Evolutionary conservation across 2,888 invertebrate genomes (phyloP).

Genomic region (Phalera bucephala): DNA sequence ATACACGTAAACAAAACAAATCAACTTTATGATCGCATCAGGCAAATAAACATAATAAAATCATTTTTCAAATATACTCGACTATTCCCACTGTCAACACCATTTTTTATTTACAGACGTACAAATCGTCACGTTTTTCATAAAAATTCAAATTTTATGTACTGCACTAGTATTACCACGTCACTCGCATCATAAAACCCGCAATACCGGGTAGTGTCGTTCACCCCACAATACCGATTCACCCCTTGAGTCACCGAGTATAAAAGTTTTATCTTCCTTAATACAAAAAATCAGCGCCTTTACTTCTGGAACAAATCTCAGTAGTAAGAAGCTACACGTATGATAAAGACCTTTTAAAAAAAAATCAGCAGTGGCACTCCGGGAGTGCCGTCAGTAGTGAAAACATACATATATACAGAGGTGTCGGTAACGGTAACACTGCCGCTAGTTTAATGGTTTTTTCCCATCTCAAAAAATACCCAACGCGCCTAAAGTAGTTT

Average conservation of each 20-base stretch:
- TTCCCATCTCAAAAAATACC: too few species aligned
- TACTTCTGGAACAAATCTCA: too few species aligned
- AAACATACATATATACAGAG: too few species aligned
- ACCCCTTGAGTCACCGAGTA: not conserved
- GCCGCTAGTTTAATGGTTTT: too few species aligned
- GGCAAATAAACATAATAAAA: not conserved
- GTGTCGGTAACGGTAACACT: too few species aligned
- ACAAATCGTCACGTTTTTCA: conserved; percentile 38
- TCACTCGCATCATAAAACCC: conserved; percentile 26
- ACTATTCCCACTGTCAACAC: not conserved
- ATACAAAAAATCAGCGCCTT: not conserved
- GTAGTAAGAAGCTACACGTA: too few species aligned
- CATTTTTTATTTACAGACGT: conserved; percentile 15
- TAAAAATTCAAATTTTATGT: conserved; percentile 47
- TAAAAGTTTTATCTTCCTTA: not conserved
- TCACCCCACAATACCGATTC: conserved; percentile 17
- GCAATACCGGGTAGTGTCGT: conserved; percentile 24
- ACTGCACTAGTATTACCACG: conserved; percentile 26
- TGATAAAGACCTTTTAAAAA: too few species aligned
- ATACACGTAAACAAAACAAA: too few species aligned
- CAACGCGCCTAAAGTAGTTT: too few species aligned
- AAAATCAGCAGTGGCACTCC: too few species aligned
- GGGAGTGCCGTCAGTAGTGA: too few species aligned
- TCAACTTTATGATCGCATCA: too few species aligned
- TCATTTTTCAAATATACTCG: not conserved